These are phyloP conservation scores for Amia ocellicauda DNA, from an alignment of 2,113 vertebrate genomes.

Conservation along the genomic window DNA sequence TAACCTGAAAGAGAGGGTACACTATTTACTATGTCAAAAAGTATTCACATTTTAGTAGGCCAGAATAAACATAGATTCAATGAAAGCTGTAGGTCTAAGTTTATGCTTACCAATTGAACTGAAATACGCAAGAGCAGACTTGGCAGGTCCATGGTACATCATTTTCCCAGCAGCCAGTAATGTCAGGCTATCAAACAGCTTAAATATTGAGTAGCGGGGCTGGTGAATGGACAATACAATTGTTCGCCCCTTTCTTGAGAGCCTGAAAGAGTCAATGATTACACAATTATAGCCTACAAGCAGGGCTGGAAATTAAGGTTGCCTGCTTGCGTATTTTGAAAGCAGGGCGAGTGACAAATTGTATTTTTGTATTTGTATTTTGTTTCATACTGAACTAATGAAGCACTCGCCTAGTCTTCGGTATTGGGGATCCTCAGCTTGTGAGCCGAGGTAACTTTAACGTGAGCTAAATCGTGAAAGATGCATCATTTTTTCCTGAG, in stretches of 20 bases:
- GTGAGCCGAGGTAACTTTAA: too few relatives aligned
- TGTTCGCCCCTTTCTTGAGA: slow-evolving; percentile 55
- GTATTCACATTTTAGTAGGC: background rate
- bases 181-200: slow-evolving; percentile 57
- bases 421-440: too few relatives aligned
- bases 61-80: background rate
- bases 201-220: slow-evolving; percentile 61
- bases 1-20: slow-evolving; percentile 41
- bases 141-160: slow-evolving; percentile 51
- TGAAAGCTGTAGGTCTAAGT: too few relatives aligned
- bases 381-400: too few relatives aligned
- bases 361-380: too few relatives aligned
- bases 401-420: too few relatives aligned
- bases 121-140: slow-evolving; percentile 49
- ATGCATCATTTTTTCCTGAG: too few relatives aligned
- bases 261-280: slow-evolving; percentile 34
- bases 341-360: too few relatives aligned
- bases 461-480: too few relatives aligned
- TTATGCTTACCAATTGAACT: slow-evolving; percentile 43
- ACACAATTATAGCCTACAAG: background rate
- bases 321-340: too few relatives aligned
- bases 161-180: slow-evolving; percentile 51
- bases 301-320: too few relatives aligned
- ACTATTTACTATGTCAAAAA: background rate
- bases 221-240: slow-evolving; percentile 64